phyloP scores from a whole-genome alignment of 2,888 invertebrate genomes.

The Lepidocyrtinus sp. region DNA sequence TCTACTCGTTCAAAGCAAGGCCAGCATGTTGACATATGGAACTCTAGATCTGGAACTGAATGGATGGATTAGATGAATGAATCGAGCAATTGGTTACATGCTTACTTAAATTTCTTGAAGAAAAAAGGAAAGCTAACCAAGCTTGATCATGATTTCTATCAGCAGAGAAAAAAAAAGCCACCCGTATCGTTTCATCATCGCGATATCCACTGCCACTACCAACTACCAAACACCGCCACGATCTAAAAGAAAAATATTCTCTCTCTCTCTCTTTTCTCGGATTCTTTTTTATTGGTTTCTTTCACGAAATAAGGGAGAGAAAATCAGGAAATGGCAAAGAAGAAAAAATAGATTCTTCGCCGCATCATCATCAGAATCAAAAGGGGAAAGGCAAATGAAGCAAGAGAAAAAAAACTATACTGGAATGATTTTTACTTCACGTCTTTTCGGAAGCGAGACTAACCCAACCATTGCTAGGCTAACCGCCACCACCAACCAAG shows the following conservation, averaged over 20 bases:
- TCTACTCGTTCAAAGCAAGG: background rate
- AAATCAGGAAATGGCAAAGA: constrained; percentile 40
- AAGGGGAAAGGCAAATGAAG: constrained; percentile 38
- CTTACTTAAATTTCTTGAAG: constrained; percentile 42
- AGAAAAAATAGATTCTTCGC: constrained; percentile 19
- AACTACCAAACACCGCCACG: too few relatives aligned
- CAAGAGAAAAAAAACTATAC: constrained; percentile 34
- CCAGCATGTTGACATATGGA: constrained; percentile 46
- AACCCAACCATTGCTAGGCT: background rate
- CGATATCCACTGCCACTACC: background rate
- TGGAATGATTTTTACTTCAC: constrained; percentile 3
- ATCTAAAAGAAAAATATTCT: too few relatives aligned
- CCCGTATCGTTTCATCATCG: constrained; percentile 1
- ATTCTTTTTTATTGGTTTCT: constrained; percentile 32
- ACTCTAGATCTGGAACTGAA: constrained; percentile 27
- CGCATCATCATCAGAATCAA: background rate
- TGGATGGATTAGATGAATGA: constrained; percentile 30
- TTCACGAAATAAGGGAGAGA: constrained; percentile 28
- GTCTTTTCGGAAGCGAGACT: background rate
- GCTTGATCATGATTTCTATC: constrained; percentile 22
- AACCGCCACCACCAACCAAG: constrained; percentile 20
- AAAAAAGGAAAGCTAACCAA: constrained; percentile 20
- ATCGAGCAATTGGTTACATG: constrained; percentile 29
- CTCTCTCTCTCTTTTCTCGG: background rate
- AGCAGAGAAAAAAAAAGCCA: constrained; percentile 14